A percentile compares a stretch with the other conserved stretches of the same genome.
phyloP scores from a whole-genome alignment of 1,140 invertebrate species.

The Halictus rubicundus region DNA sequence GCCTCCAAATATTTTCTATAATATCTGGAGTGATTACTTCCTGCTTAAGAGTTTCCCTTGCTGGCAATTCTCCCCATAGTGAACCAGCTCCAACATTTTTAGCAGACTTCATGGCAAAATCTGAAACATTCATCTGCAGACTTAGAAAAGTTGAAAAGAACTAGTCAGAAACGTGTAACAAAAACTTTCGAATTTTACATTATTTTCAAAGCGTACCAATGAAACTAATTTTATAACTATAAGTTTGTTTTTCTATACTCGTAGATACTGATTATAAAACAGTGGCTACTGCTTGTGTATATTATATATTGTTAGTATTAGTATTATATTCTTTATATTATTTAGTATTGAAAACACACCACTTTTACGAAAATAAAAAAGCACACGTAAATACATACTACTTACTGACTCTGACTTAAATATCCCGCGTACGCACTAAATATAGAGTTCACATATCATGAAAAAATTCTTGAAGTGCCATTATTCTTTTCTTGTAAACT shows the following conservation, averaged over 20 bases:
- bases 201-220: background rate
- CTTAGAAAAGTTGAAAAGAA: background rate
- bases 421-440: slow-evolving; percentile 4
- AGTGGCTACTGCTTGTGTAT: background rate
- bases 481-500: slow-evolving; percentile 13
- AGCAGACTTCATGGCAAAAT: slow-evolving; percentile 71
- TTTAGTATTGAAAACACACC: background rate
- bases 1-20: slow-evolving; percentile 79
- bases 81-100: slow-evolving; percentile 62
- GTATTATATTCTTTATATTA: too few species aligned
- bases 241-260: background rate
- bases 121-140: background rate
- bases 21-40: slow-evolving; percentile 78
- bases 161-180: background rate
- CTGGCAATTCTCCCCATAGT: slow-evolving; percentile 77
- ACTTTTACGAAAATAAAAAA: background rate
- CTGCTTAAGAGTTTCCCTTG: slow-evolving; percentile 75
- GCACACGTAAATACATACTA: too few species aligned
- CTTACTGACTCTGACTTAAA: slow-evolving; percentile 5
- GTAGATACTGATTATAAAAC: background rate
- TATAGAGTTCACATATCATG: background rate
- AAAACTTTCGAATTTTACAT: background rate
- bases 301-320: background rate
- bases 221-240: background rate
- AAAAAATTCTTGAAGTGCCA: background rate